Percentiles rank a stretch among this genome's conserved stretches.
phyloP scores from a whole-genome alignment of 2,888 invertebrate genomes.

The Hybos culiciformis region DNA sequence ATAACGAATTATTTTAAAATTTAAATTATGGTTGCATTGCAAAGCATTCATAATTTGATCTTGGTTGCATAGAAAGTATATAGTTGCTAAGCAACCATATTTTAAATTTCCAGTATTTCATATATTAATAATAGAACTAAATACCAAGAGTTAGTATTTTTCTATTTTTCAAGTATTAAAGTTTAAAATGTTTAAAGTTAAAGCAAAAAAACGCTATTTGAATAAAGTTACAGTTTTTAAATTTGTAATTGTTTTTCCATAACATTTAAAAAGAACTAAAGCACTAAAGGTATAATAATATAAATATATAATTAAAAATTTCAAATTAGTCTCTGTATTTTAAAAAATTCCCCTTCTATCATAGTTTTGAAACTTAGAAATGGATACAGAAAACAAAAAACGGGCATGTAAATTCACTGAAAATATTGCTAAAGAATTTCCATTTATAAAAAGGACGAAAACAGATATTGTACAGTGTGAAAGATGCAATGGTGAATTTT shows the following conservation, averaged over 20 bases:
- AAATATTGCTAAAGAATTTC: slow-evolving; percentile 1
- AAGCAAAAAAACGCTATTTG: not conserved
- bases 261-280: not conserved
- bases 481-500: slow-evolving; percentile 4
- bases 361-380: not conserved
- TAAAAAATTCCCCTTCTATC: not conserved
- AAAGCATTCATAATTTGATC: too few relatives aligned
- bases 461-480: not conserved
- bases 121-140: not conserved
- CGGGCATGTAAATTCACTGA: slow-evolving; percentile 2
- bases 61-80: too few relatives aligned
- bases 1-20: not conserved
- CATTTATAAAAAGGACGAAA: slow-evolving; percentile 1
- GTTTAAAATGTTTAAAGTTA: not conserved
- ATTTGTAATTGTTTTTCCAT: not conserved
- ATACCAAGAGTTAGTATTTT: not conserved
- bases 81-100: too few relatives aligned
- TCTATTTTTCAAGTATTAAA: not conserved
- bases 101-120: not conserved
- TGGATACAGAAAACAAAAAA: not conserved
- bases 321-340: not conserved
- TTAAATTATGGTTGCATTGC: not conserved
- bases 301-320: not conserved
- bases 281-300: not conserved
- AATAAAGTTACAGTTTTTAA: not conserved